These are phyloP conservation scores for Furcifer pardalis DNA, from an alignment of 2,797 vertebrate genomes.

Conservation along the genomic window DNA sequence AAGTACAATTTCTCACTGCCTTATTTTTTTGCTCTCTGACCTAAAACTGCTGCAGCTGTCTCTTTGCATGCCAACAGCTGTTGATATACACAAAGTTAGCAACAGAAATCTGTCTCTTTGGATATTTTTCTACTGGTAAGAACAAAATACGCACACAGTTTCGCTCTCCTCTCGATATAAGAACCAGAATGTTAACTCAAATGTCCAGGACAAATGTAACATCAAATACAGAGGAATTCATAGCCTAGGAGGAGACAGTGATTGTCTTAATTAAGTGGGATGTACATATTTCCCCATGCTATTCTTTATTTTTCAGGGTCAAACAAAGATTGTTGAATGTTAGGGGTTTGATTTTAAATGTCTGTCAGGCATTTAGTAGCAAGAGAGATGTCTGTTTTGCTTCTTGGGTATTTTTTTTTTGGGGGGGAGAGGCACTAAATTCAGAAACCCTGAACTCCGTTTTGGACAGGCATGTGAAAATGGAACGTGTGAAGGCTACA, in stretches of 20 bases:
- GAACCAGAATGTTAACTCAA: background rate
- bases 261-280: conserved; percentile 31
- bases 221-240: background rate
- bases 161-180: background rate
- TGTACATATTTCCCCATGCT: conserved; percentile 24
- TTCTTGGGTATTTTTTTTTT: conserved; percentile 9
- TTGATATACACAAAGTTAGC: background rate
- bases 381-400: background rate
- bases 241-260: conserved; percentile 13
- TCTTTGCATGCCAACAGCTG: background rate
- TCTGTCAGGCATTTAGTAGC: conserved; percentile 21
- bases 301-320: conserved; percentile 36
- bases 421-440: conserved; percentile 14
- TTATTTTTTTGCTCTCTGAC: background rate
- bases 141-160: background rate
- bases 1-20: background rate
- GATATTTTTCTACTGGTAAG: background rate
- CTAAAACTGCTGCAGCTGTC: conserved; percentile 7
- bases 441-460: background rate
- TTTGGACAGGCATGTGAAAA: background rate
- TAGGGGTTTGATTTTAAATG: conserved; percentile 21
- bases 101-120: background rate
- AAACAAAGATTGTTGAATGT: background rate
- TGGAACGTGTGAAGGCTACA: background rate
- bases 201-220: background rate